Evolutionary conservation across 2,113 vertebrate genomes (phyloP).

Genomic region (Psammodynastes pulverulentus): DNA sequence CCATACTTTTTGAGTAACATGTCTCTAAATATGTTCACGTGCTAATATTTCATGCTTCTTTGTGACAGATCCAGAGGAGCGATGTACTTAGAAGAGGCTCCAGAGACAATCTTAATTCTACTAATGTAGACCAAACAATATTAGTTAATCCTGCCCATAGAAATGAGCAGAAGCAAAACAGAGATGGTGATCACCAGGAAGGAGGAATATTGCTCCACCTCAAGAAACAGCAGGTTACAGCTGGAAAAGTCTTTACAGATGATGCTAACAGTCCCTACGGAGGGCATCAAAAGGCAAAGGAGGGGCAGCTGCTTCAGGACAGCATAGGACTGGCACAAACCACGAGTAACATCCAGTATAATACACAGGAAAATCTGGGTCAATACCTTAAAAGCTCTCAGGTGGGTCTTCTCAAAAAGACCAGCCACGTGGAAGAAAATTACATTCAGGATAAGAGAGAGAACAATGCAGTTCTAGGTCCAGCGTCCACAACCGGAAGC

Average conservation of each 20-base stretch:
- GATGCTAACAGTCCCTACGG: neutral
- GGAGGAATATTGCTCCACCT: neutral
- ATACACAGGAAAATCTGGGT: neutral
- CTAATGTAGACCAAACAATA: neutral
- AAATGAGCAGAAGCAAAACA: neutral
- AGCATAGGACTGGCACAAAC: neutral
- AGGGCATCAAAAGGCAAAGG: neutral
- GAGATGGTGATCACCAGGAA: neutral
- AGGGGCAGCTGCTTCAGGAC: neutral
- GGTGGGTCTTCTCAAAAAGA: neutral
- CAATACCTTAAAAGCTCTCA: neutral
- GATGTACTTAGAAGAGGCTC: neutral
- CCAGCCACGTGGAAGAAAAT: neutral
- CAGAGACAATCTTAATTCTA: neutral
- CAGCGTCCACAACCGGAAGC: neutral
- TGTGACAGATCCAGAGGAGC: constrained; percentile 9
- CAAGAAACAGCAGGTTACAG: neutral
- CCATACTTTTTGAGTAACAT: neutral
- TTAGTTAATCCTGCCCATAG: neutral
- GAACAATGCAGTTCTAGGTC: neutral
- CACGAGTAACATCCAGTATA: neutral
- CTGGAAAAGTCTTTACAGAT: neutral
- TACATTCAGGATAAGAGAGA: neutral
- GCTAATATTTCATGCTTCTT: neutral
- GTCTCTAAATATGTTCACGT: neutral